These are phyloP conservation scores for Picathartes gymnocephalus DNA, from an alignment of 2,113 vertebrate species.

Conservation along the genomic window DNA sequence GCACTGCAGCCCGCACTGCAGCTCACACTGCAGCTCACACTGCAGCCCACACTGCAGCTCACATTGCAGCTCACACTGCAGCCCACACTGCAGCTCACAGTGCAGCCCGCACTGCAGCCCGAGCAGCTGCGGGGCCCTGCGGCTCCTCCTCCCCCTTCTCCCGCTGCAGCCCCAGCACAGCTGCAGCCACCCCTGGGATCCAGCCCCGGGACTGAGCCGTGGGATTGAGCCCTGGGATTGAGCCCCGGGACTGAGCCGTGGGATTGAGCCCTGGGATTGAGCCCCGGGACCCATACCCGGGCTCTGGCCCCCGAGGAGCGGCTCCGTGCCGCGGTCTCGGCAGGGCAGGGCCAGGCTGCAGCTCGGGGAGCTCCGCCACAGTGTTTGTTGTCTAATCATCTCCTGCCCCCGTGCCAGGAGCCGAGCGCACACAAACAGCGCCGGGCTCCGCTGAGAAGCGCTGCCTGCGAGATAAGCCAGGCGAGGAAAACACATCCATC, in stretches of 20 bases:
- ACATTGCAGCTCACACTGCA: neutral
- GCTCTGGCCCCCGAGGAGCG: neutral
- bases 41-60: fast-evolving
- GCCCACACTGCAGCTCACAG: neutral
- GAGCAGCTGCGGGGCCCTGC: fast-evolving
- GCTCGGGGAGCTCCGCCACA: neutral
- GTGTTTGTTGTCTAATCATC: conserved; percentile 9
- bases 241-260: too few relatives aligned
- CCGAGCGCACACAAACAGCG: conserved; percentile 10
- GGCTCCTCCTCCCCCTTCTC: neutral
- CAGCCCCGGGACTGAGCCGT: too few relatives aligned
- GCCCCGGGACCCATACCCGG: neutral
- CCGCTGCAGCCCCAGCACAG: neutral
- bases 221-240: neutral
- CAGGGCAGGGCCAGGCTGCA: neutral
- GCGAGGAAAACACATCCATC: conserved; percentile 46
- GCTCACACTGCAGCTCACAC: neutral
- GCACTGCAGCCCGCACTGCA: fast-evolving
- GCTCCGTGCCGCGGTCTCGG: neutral
- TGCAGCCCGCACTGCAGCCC: fast-evolving
- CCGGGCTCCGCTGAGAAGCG: neutral
- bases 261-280: neutral
- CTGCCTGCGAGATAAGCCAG: conserved; percentile 8
- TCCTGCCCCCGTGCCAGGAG: conserved; percentile 19
- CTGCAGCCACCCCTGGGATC: neutral